phyloP scores from a whole-genome alignment of 1,140 invertebrate genomes.

The Anastatus disparis region DNA sequence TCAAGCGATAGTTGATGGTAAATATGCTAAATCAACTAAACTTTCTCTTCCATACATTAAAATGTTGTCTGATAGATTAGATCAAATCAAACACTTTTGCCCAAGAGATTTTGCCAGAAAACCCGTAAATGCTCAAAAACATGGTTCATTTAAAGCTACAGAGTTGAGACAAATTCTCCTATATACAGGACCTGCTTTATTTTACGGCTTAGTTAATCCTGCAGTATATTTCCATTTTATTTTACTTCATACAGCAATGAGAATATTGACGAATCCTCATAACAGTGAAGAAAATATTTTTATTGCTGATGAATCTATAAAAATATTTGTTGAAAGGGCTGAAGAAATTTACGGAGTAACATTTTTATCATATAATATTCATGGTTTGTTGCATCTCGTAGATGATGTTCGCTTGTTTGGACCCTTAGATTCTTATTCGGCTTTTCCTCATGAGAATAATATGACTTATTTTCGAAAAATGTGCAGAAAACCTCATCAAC shows the following conservation, averaged over 20 bases:
- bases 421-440: conserved; percentile 34
- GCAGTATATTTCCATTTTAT: conserved; percentile 33
- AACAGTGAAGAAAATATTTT: not conserved
- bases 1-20: conserved; percentile 25
- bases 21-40: conserved; percentile 8
- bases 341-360: not conserved
- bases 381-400: conserved; percentile 31
- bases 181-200: conserved; percentile 26
- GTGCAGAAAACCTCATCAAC: conserved; percentile 39
- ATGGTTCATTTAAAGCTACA: conserved; percentile 34
- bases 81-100: conserved; percentile 24
- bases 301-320: conserved; percentile 33
- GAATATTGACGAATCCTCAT: not conserved
- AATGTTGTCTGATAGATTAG: conserved; percentile 21
- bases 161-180: conserved; percentile 37
- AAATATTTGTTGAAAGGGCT: not conserved
- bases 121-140: conserved; percentile 5
- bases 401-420: conserved; percentile 36
- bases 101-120: conserved; percentile 33
- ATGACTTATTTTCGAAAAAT: conserved; percentile 24
- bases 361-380: not conserved
- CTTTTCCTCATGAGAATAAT: conserved; percentile 41
- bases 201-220: conserved; percentile 11
- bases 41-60: conserved; percentile 15
- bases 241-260: conserved; percentile 25